Percentiles rank a stretch among this genome's conserved stretches.
phyloP scores from a whole-genome alignment of 2,113 vertebrate species.

The Osmerus mordax region DNA sequence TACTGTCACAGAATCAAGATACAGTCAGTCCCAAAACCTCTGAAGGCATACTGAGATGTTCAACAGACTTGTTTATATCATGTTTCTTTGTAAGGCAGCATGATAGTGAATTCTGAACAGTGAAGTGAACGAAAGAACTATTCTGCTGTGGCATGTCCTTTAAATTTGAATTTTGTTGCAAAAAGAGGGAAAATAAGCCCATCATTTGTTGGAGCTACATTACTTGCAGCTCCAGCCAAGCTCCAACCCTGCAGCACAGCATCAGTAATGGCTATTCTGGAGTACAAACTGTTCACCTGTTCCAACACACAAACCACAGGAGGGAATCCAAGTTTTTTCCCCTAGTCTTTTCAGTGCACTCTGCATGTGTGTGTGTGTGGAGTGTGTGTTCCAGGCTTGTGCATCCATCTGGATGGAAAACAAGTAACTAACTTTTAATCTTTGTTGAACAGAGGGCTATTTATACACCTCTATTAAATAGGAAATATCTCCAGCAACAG shows the following conservation, averaged over 20 bases:
- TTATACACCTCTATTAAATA: slow-evolving; percentile 55
- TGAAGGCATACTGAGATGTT: too few relatives aligned
- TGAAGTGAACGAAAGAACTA: slow-evolving; percentile 32
- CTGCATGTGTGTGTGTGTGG: slow-evolving; percentile 23
- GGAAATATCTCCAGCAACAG: slow-evolving; percentile 39
- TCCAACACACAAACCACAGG: slow-evolving; percentile 77
- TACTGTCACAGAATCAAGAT: too few relatives aligned
- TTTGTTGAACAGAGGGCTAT: slow-evolving; percentile 60
- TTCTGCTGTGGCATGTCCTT: slow-evolving; percentile 52
- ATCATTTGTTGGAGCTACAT: slow-evolving; percentile 75
- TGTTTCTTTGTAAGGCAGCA: too few relatives aligned
- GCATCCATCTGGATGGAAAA: slow-evolving; percentile 78
- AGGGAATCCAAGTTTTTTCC: slow-evolving; percentile 73
- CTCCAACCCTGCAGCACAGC: slow-evolving; percentile 77
- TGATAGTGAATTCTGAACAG: too few relatives aligned
- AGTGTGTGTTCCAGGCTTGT: slow-evolving; percentile 55
- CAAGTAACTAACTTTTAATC: slow-evolving; percentile 69
- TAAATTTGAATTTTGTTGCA: slow-evolving; percentile 69
- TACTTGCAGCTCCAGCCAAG: slow-evolving; percentile 73
- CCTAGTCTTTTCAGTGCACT: slow-evolving; percentile 51
- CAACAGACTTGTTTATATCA: too few relatives aligned
- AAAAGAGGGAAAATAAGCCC: slow-evolving; percentile 68
- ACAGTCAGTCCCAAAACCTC: too few relatives aligned
- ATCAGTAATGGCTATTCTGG: slow-evolving; percentile 83
- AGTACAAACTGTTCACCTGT: slow-evolving; percentile 83